Percentiles rank a stretch among this genome's conserved stretches.
Conservation (phyloP, 2,113 vertebrate species). For the Peromyscus californicus region DNA sequence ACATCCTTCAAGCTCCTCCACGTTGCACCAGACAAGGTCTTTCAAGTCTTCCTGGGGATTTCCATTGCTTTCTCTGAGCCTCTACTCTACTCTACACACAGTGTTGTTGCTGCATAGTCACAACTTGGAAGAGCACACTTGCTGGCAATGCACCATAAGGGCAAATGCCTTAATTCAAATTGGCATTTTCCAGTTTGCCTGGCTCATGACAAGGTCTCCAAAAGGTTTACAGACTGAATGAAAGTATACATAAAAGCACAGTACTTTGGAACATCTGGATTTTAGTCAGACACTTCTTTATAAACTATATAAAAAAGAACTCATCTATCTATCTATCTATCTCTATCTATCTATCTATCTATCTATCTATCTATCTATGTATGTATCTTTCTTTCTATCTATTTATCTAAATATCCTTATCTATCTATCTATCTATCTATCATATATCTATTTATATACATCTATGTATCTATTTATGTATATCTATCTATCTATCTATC, state of each 20-base stretch:
- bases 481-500: no score
- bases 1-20: neutral
- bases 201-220: neutral
- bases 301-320: neutral
- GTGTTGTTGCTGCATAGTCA: neutral
- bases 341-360: neutral
- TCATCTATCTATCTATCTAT: neutral
- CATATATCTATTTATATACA: neutral
- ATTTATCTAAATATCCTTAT: neutral
- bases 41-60: neutral
- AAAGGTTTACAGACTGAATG: slow-evolving; percentile 7
- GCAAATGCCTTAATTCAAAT: neutral
- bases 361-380: no score
- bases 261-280: neutral
- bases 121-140: neutral
- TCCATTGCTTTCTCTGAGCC: neutral
- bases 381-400: no score
- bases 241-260: neutral
- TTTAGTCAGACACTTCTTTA: slow-evolving; percentile 33
- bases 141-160: neutral
- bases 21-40: neutral
- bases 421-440: neutral
- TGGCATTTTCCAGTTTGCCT: neutral
- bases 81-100: neutral
- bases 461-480: no score